Base-by-base conservation (phyloP, 2,888 invertebrate genomes). In the Sclerodermus sp. region DNA sequence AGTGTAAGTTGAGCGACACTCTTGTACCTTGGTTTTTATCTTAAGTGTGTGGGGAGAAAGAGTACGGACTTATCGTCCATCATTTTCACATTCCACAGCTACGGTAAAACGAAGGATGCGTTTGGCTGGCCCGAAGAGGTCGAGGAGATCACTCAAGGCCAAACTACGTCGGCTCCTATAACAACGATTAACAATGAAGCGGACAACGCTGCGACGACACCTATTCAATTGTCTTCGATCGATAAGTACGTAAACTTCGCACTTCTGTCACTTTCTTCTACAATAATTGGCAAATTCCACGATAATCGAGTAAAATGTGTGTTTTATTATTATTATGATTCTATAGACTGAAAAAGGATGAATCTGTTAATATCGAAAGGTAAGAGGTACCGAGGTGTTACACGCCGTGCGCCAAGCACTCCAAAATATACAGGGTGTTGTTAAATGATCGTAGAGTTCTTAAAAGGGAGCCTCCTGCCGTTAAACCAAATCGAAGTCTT, bases 81-180 rank as follows among this genome's bases (percentile, higher is more conserved):
- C 43, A 18, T n/a, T 46, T 45, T 18, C 18, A n/a, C n/a, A 15
- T 13, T 46, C 53, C 45, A 17, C 63, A 88, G 88, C 68, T 96
- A 96, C 74, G 95, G 95, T 1, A 96, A 95, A 80, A 91, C 93
- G 1, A 97, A 97, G 78, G 96, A 96, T 73, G 84, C 89, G 1
- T 96, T 97, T 71, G 96, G 96, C 37, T 97, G 96, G 97, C 96
- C 96, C 0, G 96, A 97, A 74, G 96, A 97, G 70, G 87, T 85
- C 8, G 96, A 96, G 68, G 96, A 96, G 55, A 77, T 81, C 29
- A 62, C 78, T n/a, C 71, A 74, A 10, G 72, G 76, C 9, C 74
- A 76, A 45, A 65, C 77, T 10, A 68, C 71, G 2, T 66, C 77
- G 12, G 75, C 76, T 9, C 70, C 73, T 15, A 65, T 77, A 0